These are phyloP conservation scores for Boloria selene DNA, from an alignment of 2,888 invertebrate species.

Conservation along the genomic window DNA sequence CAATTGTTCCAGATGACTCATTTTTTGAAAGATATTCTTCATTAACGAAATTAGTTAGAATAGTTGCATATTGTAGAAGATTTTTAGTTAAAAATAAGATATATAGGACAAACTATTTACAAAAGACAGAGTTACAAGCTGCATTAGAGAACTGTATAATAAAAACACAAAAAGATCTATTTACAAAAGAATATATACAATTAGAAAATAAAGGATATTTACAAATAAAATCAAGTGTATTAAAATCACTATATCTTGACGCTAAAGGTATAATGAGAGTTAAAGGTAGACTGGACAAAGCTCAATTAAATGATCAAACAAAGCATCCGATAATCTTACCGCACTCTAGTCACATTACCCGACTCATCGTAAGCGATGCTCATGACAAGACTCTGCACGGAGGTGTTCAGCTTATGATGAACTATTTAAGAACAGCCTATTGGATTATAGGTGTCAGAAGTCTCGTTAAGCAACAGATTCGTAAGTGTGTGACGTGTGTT, in stretches of 20 bases:
- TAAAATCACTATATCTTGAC: constrained; percentile 39
- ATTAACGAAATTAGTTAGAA: constrained; percentile 19
- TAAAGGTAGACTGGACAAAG: constrained; percentile 40
- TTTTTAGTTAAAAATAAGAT: constrained; percentile 11
- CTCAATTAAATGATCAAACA: constrained; percentile 27
- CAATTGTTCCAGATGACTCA: constrained; percentile 3
- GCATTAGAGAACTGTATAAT: constrained; percentile 27
- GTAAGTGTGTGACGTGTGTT: constrained; percentile 27
- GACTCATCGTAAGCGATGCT: constrained; percentile 42
- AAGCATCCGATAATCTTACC: constrained; percentile 44
- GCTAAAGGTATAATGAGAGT: constrained; percentile 40
- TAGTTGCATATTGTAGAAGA: constrained; percentile 32
- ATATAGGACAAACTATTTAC: constrained; percentile 10
- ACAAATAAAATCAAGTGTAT: constrained; percentile 21
- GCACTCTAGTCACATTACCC: constrained; percentile 36
- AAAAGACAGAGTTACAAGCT: constrained; percentile 17
- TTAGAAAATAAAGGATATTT: neutral
- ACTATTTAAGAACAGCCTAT: constrained; percentile 35
- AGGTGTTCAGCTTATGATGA: constrained; percentile 40
- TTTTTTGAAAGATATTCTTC: constrained; percentile 17
- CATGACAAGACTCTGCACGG: constrained; percentile 42
- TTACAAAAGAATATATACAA: neutral
- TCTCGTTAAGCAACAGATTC: constrained; percentile 18
- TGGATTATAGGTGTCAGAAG: constrained; percentile 27
- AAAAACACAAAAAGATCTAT: constrained; percentile 22